These are phyloP conservation scores for Hypolimnas misippus DNA, from an alignment of 2,888 invertebrate genomes.

Conservation along the genomic window DNA sequence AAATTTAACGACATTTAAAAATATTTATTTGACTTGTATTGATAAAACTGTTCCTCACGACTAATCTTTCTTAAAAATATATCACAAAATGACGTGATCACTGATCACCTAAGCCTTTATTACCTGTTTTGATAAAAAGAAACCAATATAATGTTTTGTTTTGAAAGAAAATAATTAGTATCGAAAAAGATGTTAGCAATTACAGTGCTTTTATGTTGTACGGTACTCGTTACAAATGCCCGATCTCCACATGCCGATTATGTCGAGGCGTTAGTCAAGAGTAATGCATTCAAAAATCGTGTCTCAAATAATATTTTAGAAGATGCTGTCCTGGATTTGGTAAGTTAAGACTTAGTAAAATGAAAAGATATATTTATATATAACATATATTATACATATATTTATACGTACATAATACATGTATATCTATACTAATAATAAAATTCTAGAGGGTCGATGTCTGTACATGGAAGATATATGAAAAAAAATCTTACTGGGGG, in stretches of 20 bases:
- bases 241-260: slow-evolving; percentile 57
- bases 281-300: slow-evolving; percentile 39
- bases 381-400: no score
- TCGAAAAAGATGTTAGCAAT: slow-evolving; percentile 13
- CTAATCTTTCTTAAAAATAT: not conserved
- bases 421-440: no score
- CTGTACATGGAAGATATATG: no score
- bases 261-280: slow-evolving; percentile 47
- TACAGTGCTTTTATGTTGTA: not conserved
- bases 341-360: not conserved
- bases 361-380: no score
- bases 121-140: not conserved
- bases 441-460: no score
- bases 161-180: not conserved
- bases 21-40: not conserved
- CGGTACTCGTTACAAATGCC: slow-evolving; percentile 44
- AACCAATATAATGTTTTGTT: not conserved
- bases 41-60: not conserved
- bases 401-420: no score
- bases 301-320: slow-evolving; percentile 43
- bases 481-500: no score
- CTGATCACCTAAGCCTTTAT: not conserved
- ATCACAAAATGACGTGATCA: not conserved
- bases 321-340: not conserved
- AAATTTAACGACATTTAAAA: no score